Evolutionary conservation across 2,113 vertebrate genomes (phyloP).

Genomic region (Tyto alba): DNA sequence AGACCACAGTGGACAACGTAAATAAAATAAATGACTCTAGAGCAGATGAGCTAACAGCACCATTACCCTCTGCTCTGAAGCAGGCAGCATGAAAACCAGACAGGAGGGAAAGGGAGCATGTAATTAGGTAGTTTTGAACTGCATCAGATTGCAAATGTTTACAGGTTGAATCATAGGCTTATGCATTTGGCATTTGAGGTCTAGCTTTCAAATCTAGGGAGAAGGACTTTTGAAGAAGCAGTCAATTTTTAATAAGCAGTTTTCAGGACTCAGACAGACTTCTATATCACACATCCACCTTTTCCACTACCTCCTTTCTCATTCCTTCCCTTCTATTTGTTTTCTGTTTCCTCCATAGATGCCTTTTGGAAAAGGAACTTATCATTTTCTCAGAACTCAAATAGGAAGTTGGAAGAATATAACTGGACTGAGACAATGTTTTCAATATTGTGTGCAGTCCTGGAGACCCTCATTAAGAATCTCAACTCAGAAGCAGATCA

Average conservation of each 20-base stretch:
- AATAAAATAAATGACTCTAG: neutral
- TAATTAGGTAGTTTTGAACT: neutral
- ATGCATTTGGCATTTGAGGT: neutral
- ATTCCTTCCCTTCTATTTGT: neutral
- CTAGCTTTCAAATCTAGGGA: neutral
- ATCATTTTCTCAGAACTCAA: neutral
- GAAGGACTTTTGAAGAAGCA: neutral
- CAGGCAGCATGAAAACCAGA: neutral
- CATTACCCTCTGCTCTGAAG: neutral
- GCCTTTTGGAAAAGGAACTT: neutral
- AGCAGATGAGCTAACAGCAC: neutral
- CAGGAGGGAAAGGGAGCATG: neutral
- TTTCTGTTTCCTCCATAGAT: neutral
- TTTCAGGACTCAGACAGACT: neutral
- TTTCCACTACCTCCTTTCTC: neutral
- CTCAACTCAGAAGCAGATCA: neutral
- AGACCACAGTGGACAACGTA: neutral
- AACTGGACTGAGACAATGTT: neutral
- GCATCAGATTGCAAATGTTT: neutral
- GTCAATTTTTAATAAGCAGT: neutral
- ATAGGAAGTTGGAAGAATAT: neutral
- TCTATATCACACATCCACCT: neutral
- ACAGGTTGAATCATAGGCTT: neutral
- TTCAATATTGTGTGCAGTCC: neutral
- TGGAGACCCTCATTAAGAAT: conserved; percentile 1